Evolutionary conservation across 2,113 vertebrate genomes (phyloP).

Genomic region (Protobothrops mucrosquamatus): DNA sequence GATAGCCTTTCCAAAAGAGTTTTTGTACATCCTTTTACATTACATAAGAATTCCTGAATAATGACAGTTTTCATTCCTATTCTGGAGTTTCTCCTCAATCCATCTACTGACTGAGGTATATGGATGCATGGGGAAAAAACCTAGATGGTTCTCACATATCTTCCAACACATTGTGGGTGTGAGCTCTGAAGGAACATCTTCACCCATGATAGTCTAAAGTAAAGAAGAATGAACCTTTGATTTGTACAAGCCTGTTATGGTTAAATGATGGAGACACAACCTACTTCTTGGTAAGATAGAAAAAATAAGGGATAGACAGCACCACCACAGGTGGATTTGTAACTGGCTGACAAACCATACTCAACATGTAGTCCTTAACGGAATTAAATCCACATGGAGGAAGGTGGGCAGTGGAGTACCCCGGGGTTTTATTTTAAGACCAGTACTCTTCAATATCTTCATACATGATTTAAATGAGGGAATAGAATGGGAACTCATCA

Average conservation of each 20-base stretch:
- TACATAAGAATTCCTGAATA: background rate
- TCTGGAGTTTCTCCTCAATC: background rate
- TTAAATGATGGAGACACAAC: background rate
- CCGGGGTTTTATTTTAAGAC: no score
- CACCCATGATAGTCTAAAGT: background rate
- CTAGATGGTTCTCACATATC: background rate
- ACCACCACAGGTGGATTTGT: no score
- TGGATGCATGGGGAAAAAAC: background rate
- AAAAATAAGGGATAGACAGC: no score
- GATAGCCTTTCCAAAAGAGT: background rate
- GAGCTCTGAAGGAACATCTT: background rate
- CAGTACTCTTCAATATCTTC: no score
- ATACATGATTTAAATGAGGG: no score
- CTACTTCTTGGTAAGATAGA: no score
- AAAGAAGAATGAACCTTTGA: background rate
- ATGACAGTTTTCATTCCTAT: background rate
- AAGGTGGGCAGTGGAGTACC: no score
- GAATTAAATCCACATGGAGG: no score
- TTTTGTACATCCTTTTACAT: background rate
- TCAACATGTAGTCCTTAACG: no score
- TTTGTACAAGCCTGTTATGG: background rate
- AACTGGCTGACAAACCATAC: no score
- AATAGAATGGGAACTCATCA: no score
- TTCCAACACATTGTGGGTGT: background rate
- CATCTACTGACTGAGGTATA: background rate